phyloP scores from a whole-genome alignment of 2,113 vertebrate genomes.

The Neotragus pygmaeus region DNA sequence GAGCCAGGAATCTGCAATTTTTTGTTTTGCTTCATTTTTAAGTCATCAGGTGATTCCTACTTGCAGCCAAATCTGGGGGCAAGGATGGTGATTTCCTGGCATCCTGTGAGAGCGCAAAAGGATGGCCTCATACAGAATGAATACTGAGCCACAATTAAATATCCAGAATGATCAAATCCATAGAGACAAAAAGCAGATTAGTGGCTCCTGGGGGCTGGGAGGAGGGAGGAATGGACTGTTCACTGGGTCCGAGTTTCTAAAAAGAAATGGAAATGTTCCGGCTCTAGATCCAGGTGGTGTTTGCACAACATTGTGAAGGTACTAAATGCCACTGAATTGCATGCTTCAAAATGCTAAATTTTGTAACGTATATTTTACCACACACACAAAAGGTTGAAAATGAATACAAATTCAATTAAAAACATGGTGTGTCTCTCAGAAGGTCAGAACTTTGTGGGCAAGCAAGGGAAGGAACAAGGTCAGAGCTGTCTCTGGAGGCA shows the following conservation, averaged over 20 bases:
- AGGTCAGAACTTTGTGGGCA: neutral
- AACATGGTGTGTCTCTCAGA: neutral
- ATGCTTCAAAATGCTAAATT: neutral
- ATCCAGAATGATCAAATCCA: neutral
- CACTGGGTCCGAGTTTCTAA: neutral
- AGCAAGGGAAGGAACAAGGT: neutral
- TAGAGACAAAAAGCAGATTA: neutral
- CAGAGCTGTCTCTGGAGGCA: neutral
- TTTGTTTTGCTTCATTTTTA: neutral
- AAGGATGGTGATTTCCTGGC: neutral
- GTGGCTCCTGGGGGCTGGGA: neutral
- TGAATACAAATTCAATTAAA: neutral
- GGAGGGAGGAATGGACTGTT: neutral
- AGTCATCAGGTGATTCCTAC: neutral
- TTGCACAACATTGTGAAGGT: rapidly evolving
- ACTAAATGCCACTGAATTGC: neutral
- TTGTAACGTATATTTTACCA: neutral
- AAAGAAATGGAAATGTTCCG: neutral
- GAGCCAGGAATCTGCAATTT: rapidly evolving
- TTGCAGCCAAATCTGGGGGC: neutral
- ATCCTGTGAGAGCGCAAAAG: rapidly evolving
- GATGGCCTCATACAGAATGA: neutral
- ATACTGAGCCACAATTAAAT: neutral
- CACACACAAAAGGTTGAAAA: neutral
- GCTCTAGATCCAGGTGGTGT: rapidly evolving